These are phyloP conservation scores for Laupala kohalensis DNA, from an alignment of 1,140 invertebrate genomes.

Conservation along the genomic window DNA sequence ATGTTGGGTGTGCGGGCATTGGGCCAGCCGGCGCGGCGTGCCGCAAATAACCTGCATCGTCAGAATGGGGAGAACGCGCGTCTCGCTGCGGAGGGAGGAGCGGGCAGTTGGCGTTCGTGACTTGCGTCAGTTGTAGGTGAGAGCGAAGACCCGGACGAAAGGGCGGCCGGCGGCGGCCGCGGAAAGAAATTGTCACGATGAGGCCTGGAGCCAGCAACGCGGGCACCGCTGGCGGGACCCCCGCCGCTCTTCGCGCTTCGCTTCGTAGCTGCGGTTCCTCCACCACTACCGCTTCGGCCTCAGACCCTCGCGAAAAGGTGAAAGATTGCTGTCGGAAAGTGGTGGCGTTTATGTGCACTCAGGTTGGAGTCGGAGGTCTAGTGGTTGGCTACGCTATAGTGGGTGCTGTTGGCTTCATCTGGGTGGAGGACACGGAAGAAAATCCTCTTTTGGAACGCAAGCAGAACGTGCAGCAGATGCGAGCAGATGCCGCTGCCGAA, in stretches of 20 bases:
- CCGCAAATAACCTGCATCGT: too few species aligned
- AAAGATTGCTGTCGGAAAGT: constrained; percentile 74
- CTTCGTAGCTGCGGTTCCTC: constrained; percentile 51
- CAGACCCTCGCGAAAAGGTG: constrained; percentile 52
- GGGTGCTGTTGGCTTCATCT: constrained; percentile 82
- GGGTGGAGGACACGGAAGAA: constrained; percentile 63
- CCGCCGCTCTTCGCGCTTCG: constrained; percentile 28
- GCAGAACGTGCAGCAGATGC: constrained; percentile 29
- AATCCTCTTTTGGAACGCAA: constrained; percentile 31
- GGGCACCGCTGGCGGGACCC: neutral
- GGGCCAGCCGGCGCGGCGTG: too few species aligned
- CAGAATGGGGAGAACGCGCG: too few species aligned
- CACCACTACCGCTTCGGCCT: constrained; percentile 38
- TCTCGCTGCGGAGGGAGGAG: too few species aligned
- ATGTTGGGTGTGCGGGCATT: too few species aligned
- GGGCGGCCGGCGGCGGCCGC: neutral
- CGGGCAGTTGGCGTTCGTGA: too few species aligned
- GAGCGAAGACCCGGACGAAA: too few species aligned
- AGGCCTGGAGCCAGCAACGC: neutral
- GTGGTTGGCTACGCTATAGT: constrained; percentile 91
- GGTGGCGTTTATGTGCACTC: constrained; percentile 81
- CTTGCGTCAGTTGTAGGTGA: too few species aligned
- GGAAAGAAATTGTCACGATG: neutral
- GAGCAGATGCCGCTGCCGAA: constrained; percentile 39
- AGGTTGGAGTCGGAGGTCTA: constrained; percentile 86